Base-by-base conservation (phyloP, 2,888 invertebrate species). In the Dolomedes plantarius region DNA sequence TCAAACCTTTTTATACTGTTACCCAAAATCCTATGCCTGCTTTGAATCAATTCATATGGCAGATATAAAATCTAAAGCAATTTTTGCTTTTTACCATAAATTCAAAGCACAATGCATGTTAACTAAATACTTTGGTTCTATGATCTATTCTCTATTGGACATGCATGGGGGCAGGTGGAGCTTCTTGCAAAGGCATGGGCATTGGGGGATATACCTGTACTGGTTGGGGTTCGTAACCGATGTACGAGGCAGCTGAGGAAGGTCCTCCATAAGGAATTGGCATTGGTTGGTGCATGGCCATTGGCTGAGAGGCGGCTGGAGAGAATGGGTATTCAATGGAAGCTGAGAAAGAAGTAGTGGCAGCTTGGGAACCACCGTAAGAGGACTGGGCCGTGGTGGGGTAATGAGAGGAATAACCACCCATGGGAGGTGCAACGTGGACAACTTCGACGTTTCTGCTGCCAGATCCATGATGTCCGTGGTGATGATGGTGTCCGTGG, bases 211-310 rank as follows among this genome's bases (percentile, higher is more conserved):
- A 69, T 23, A 27, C 29, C 27, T 36, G 68, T 46, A 83, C 77
- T 31, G 83, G 83, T 39, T 83, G 83, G 5, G 83, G 72, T 27
- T 77, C 83, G 39, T 64, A 83, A 5, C 77, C 83, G 11, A 83
- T 23, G 7, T 29, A 75, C 0, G 62, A 74, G 13, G 76, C 76
- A 6, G 82, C 71, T 3, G 76, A 62, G 9, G 74, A 27, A 1
- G 76, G 56, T 32, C 39, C 69, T 1, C 39, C 74, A 13, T 39
- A 74, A 28, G 75, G 69, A 67, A 67, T 76, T 6, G 46, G 73
- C 6, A 36, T 9, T 36, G 36, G 36, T 9, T 19, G 28, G 7
- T 75, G 73, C 0, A 50, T 28, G 16, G 75, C 50, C 19, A 65
- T 56, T 0, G 77, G 16, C 0, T 77, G 77, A 16, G 72, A 67